Evolutionary conservation across 2,888 invertebrate genomes (phyloP), one percentile per base, ranked within the genome.

Genomic region (Tachystola acroxantha): DNA sequence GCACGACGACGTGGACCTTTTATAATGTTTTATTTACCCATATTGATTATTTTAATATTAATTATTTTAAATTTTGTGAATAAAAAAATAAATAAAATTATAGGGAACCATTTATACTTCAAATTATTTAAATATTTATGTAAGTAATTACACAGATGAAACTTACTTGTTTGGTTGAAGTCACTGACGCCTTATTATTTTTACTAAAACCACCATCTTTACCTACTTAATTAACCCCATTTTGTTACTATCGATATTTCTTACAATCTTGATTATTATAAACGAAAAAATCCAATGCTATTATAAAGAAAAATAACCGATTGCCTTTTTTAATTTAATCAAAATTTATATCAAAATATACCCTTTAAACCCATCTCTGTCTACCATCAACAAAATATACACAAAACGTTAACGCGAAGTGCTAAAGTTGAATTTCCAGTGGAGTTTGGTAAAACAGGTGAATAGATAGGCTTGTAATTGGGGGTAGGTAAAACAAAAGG

Each of bases 291-390:
- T n/a, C 4, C 24, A n/a, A n/a, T 9, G 19, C 46, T 43, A 44
- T 54, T 51, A 47, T 35, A 45, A 60, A 58, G 62, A 59, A 56
- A 49, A 57, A 62, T 50, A 51, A 45, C 32, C 46, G 30, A 39
- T 42, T 43, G 20, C 25, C 35, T 32, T 45, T 54, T 59, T 60
- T 54, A 54, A 63, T 62, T 60, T 60, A 56, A 63, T 55, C 53
- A 57, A 57, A 60, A 59, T n/a, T 57, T 58, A 57, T 52, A 48
- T 53, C 43, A 50, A 58, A 60, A 57, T 46, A 40, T 39, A 3
- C 13, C 1, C 4, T 6, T n/a, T n/a, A n/a, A n/a, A n/a, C 4
- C 6, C 7, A n/a, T 2, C 24, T 24, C 2, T n/a, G n/a, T n/a
- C 4, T n/a, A 4, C n/a, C 4, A 2, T 24, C n/a, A 4, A 9